Evolutionary conservation across 2,797 vertebrate species (phyloP).

Genomic region (Trematomus bernacchii): DNA sequence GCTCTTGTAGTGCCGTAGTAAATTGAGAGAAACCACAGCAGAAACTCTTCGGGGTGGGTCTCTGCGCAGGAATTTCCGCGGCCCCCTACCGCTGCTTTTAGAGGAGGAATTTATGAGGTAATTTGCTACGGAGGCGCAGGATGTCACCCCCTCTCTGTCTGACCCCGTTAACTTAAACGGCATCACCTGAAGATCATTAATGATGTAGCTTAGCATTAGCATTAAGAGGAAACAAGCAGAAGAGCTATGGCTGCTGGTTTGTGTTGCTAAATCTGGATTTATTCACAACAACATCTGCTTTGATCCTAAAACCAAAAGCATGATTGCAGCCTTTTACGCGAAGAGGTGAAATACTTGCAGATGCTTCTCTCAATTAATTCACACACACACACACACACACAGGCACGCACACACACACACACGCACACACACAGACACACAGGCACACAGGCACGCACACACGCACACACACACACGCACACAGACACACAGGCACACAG

Average conservation of each 20-base stretch:
- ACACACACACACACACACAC: slow-evolving; percentile 1
- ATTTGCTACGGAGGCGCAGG: background rate
- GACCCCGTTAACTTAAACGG: background rate
- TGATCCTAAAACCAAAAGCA: background rate
- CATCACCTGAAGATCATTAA: background rate
- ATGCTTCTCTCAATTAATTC: background rate
- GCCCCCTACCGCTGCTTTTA: background rate
- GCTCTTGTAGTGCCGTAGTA: background rate
- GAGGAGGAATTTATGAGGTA: slow-evolving; percentile 9
- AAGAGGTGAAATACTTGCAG: background rate
- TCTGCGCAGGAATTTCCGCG: background rate
- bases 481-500: too few relatives aligned
- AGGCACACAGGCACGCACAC: too few relatives aligned
- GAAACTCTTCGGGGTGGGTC: background rate
- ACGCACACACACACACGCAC: too few relatives aligned
- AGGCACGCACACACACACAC: background rate
- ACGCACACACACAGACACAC: too few relatives aligned
- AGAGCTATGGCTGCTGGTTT: background rate
- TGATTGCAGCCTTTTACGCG: background rate
- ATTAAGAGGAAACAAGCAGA: background rate
- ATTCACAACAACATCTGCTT: background rate
- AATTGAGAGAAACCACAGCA: background rate
- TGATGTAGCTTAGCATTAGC: background rate
- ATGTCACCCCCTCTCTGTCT: background rate
- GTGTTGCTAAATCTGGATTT: background rate